Conservation (phyloP, 1,140 invertebrate genomes). For the Cotesia chilonis region DNA sequence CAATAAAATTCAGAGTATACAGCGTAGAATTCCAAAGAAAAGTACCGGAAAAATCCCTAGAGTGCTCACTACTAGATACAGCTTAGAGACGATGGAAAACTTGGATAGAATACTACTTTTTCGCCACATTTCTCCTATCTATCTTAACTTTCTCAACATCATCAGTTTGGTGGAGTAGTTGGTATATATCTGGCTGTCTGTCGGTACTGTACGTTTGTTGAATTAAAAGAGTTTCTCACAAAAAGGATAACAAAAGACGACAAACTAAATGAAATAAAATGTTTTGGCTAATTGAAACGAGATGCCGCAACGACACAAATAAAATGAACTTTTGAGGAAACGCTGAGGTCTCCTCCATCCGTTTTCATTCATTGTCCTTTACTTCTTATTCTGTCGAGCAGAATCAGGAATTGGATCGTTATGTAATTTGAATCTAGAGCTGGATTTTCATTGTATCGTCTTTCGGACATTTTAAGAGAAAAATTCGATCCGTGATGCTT, state of each 20-base stretch:
- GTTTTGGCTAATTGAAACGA: conserved; percentile 19
- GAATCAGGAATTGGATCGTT: conserved; percentile 38
- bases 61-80: too few species aligned
- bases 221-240: neutral
- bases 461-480: conserved; percentile 16
- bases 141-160: too few species aligned
- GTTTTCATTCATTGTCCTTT: conserved; percentile 45
- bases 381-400: conserved; percentile 5
- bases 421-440: conserved; percentile 45
- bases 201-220: neutral
- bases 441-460: conserved; percentile 33
- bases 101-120: too few species aligned
- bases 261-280: neutral
- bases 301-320: neutral
- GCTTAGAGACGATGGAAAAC: too few species aligned
- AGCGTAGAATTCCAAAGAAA: neutral
- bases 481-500: conserved; percentile 7
- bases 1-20: too few species aligned
- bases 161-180: neutral
- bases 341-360: conserved; percentile 8
- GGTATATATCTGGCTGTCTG: neutral
- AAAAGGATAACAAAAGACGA: conserved; percentile 1
- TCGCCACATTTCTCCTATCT: too few species aligned
- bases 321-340: conserved; percentile 4
- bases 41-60: neutral